A percentile compares a stretch with the other conserved stretches of the same genome.
phyloP scores from a whole-genome alignment of 2,113 vertebrate genomes.

The Turnix velox region DNA sequence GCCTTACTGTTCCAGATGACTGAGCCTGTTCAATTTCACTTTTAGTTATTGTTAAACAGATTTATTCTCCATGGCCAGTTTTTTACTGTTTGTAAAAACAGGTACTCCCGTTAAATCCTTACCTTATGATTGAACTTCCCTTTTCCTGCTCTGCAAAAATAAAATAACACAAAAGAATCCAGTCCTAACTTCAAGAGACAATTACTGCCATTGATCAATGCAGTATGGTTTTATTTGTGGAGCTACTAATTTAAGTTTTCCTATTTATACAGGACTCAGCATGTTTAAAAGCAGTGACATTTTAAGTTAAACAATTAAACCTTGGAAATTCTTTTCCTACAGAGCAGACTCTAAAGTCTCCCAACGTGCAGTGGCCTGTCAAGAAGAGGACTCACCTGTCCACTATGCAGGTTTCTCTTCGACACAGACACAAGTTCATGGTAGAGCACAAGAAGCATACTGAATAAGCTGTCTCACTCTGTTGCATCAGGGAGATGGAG shows the following conservation, averaged over 20 bases:
- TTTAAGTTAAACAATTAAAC: conserved; percentile 38
- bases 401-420: background rate
- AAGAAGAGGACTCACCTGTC: background rate
- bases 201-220: background rate
- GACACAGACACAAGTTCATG: background rate
- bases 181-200: background rate
- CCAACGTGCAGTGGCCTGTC: background rate
- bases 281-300: conserved; percentile 42
- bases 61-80: background rate
- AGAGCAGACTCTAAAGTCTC: background rate
- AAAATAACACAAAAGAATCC: background rate
- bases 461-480: background rate
- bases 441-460: background rate
- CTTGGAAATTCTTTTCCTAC: background rate
- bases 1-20: background rate
- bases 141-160: background rate
- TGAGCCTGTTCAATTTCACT: background rate
- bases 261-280: background rate
- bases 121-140: background rate
- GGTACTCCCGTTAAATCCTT: background rate
- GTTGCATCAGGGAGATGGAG: background rate
- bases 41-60: background rate
- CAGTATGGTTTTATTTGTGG: background rate
- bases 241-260: background rate
- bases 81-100: background rate